These are phyloP conservation scores for Chaitophorus viminalis DNA, from an alignment of 2,888 invertebrate species.

Conservation along the genomic window DNA sequence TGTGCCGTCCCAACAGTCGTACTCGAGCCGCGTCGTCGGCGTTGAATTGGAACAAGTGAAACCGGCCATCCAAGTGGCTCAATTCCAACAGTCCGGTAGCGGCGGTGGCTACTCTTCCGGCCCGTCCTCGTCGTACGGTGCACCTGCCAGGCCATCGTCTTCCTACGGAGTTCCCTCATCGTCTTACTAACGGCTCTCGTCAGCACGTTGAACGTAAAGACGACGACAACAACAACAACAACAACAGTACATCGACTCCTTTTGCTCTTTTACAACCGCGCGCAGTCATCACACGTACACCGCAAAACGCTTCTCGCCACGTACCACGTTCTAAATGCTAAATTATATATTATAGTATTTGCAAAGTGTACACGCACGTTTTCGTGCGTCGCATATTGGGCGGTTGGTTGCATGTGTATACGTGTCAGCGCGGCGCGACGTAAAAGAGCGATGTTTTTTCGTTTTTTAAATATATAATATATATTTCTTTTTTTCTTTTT, in stretches of 20 bases:
- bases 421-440: not conserved
- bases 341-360: too few species aligned
- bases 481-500: slow-evolving; percentile 20
- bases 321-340: too few species aligned
- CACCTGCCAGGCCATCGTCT: slow-evolving; percentile 78
- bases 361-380: too few species aligned
- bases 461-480: slow-evolving; percentile 14
- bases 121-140: slow-evolving; percentile 69
- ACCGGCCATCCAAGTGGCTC: slow-evolving; percentile 88
- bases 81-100: slow-evolving; percentile 78
- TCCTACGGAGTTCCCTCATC: slow-evolving; percentile 76
- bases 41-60: slow-evolving; percentile 87
- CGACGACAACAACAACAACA: not conserved
- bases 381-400: too few species aligned
- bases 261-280: not conserved
- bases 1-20: slow-evolving; percentile 68
- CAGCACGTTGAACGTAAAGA: not conserved
- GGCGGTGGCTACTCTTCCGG: slow-evolving; percentile 68
- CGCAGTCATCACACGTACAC: too few species aligned
- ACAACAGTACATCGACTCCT: not conserved
- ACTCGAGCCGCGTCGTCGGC: slow-evolving; percentile 79
- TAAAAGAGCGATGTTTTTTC: slow-evolving; percentile 19
- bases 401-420: too few species aligned
- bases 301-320: not conserved
- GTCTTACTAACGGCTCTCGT: slow-evolving; percentile 42